Conservation (phyloP, 2,113 vertebrate genomes). For the Clarias gariepinus region DNA sequence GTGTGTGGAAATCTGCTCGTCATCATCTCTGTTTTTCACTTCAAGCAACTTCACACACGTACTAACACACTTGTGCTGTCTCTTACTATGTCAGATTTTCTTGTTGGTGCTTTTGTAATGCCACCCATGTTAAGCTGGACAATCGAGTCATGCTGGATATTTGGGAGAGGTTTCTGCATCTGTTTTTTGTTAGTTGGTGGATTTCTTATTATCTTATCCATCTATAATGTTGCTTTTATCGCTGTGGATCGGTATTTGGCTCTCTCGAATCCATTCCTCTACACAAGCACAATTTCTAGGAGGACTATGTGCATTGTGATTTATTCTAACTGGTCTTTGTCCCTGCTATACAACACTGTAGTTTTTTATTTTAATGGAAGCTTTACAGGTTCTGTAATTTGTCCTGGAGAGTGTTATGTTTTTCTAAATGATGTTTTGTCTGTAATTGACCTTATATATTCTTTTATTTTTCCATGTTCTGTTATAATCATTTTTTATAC, state of each 20-base stretch:
- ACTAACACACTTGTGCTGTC: no score
- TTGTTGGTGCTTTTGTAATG: no score
- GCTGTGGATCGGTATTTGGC: constrained; percentile 49
- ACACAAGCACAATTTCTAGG: constrained; percentile 19
- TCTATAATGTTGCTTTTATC: background rate
- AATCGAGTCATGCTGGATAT: background rate
- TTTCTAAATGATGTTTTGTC: background rate
- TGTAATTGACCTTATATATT: background rate
- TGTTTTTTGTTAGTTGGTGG: background rate
- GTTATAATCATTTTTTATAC: constrained; percentile 11
- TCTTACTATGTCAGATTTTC: no score
- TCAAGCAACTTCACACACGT: no score
- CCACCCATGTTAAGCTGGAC: no score
- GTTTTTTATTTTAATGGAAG: constrained; percentile 32
- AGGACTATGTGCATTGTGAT: background rate
- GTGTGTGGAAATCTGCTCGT: no score
- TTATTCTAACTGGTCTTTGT: background rate
- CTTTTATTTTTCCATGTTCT: background rate
- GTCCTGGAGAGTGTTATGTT: constrained; percentile 19
- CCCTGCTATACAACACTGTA: constrained; percentile 20
- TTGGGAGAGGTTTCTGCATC: constrained; percentile 26
- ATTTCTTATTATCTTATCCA: background rate
- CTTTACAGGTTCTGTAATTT: constrained; percentile 38
- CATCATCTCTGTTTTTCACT: no score
- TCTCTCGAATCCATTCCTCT: constrained; percentile 45